Percentiles rank a stretch among this genome's conserved stretches.
phyloP scores from a whole-genome alignment of 2,113 vertebrate species.

The Garra rufa region DNA sequence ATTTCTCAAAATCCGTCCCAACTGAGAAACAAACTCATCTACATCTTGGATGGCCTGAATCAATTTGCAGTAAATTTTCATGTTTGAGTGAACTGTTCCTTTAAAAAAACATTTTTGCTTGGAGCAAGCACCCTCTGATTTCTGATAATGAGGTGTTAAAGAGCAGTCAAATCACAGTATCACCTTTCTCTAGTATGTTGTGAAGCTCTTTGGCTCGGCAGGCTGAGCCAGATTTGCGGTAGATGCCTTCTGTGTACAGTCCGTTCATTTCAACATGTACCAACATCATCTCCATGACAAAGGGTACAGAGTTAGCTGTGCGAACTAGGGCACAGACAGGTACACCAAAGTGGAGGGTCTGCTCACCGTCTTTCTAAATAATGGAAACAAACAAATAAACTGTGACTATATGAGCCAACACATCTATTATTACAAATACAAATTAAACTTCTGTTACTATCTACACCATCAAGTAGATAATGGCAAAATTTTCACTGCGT shows the following conservation, averaged over 20 bases:
- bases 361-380: constrained; percentile 68
- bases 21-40: too few relatives aligned
- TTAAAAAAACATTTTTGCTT: neutral
- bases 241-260: constrained; percentile 95
- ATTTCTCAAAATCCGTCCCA: neutral
- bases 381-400: constrained; percentile 3
- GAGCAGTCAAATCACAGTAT: neutral
- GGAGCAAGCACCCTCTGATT: neutral
- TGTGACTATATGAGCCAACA: neutral
- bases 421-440: neutral
- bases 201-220: constrained; percentile 89
- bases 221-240: constrained; percentile 92
- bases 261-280: constrained; percentile 92
- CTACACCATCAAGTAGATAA: neutral
- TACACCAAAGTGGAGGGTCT: constrained; percentile 86
- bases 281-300: constrained; percentile 88
- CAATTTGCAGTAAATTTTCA: too few relatives aligned
- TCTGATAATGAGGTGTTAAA: neutral
- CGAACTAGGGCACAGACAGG: constrained; percentile 81
- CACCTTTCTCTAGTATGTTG: constrained; percentile 85
- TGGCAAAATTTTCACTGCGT: neutral
- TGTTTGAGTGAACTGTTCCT: neutral
- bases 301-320: constrained; percentile 80
- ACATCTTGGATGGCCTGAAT: too few relatives aligned
- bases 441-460: neutral